Base-by-base conservation (phyloP, 2,888 invertebrate genomes). In the Diaprepes abbreviatus region DNA sequence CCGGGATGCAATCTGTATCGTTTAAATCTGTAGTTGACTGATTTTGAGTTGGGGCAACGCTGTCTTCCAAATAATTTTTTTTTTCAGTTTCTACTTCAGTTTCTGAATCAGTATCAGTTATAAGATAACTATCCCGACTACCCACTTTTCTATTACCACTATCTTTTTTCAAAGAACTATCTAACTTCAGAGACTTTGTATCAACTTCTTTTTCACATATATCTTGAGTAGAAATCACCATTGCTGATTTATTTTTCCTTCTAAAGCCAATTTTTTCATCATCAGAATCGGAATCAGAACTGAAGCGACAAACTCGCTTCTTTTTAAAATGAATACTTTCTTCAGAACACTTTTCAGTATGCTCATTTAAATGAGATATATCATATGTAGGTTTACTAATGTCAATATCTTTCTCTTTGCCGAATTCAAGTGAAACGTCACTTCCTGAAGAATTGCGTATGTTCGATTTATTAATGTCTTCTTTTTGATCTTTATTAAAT, bases 1-100 rank as follows among this genome's bases (percentile, higher is more conserved):
- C 74, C 45, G 78, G 78, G 40, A 80, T 77, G 54, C 74, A 74
- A 58, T 78, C 78, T 7, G 75, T 76, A 57, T 79, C 76, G 55
- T 78, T 72, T 16, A 77, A 57, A 24, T 60, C 62, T 2, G 24
- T 12, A 7, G 17, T n/a, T 35, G 38, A 31, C 10, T 43, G 14
- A 35, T 71, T 33, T 52, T 70, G 72, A 7, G 72, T 70, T n/a
- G 33, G 50, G 7, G 55, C 59, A 38, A 71, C 65, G 10, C 35
- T 68, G 0, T 38, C 57, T 12, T 69, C 62, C 1, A 52, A 63
- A 9, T 14, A 17, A 31, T 31, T n/a, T 24, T 19, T 55, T 17
- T 57, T 55, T 33, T 50, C 54, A 24, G 66, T 68, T 72, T 78
- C 77, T 12, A 73, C 54, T 28, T 78, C 78, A 19, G 77, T 76